Percentiles rank a stretch among this genome's conserved stretches.
Conservation (phyloP, 37 sponge, comb jelly and placozoan species). For the Aplysina aerophoba region DNA sequence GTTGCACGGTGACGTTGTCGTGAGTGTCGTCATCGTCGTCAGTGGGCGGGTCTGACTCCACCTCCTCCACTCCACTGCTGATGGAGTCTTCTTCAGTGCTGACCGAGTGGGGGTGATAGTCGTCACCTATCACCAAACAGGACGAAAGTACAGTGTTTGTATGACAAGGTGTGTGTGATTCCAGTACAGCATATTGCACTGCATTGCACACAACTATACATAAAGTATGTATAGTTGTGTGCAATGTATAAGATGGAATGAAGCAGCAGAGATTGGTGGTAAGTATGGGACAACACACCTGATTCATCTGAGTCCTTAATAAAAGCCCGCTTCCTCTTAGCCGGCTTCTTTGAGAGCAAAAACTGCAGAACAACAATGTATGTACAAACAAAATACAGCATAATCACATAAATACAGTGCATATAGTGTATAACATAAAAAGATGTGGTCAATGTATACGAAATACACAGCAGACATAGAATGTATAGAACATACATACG, state of each 20-base stretch:
- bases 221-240: too few species aligned
- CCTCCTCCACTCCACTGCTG: slow-evolving; percentile 33
- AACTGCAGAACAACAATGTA: not conserved
- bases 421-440: too few species aligned
- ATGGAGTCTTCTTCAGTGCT: slow-evolving; percentile 8
- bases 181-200: too few species aligned
- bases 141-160: too few species aligned
- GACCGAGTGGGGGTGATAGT: not conserved
- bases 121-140: not conserved
- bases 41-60: slow-evolving; percentile 21
- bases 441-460: too few species aligned
- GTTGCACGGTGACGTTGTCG: not conserved
- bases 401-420: too few species aligned
- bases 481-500: too few species aligned
- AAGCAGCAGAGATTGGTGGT: not conserved
- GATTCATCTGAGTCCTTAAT: slow-evolving; percentile 38
- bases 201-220: too few species aligned
- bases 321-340: not conserved
- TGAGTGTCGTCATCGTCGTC: not conserved
- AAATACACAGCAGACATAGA: too few species aligned
- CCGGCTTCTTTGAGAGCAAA: not conserved
- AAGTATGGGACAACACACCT: not conserved
- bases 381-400: too few species aligned
- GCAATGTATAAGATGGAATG: too few species aligned
- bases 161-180: too few species aligned